Percentiles rank a stretch among this genome's conserved stretches.
phyloP scores from a whole-genome alignment of 2,888 invertebrate species.

The Synergus japonicus region DNA sequence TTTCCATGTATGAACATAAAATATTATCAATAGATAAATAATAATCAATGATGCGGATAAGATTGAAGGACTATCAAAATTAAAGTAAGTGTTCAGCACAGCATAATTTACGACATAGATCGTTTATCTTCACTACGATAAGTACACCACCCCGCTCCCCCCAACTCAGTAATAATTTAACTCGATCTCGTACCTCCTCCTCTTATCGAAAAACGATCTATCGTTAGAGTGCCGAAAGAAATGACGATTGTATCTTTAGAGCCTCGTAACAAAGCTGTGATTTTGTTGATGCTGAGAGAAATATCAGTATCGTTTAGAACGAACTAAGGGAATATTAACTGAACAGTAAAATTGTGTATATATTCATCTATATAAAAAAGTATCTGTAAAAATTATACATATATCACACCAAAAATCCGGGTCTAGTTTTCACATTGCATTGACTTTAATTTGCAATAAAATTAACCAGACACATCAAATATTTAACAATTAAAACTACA shows the following conservation, averaged over 20 bases:
- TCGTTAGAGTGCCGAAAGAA: not conserved
- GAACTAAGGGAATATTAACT: too few relatives aligned
- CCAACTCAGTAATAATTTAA: too few relatives aligned
- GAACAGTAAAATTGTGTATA: not conserved
- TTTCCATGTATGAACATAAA: not conserved
- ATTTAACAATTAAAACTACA: not conserved
- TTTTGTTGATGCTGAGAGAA: not conserved
- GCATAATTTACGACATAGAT: not conserved
- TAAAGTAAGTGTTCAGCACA: not conserved
- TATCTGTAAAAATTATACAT: not conserved
- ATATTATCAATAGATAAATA: not conserved
- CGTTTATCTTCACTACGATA: not conserved
- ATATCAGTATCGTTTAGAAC: too few relatives aligned
- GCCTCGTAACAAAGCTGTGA: not conserved
- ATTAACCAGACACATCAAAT: not conserved
- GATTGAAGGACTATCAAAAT: not conserved
- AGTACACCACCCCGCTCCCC: too few relatives aligned
- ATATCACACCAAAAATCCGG: not conserved
- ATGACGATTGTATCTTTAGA: not conserved
- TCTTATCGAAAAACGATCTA: conserved; percentile 1
- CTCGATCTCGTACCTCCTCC: too few relatives aligned
- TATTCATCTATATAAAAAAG: too few relatives aligned
- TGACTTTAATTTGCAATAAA: not conserved
- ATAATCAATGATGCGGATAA: conserved; percentile 15
- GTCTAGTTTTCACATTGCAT: not conserved